Evolutionary conservation across 2,797 vertebrate genomes (phyloP), one percentile per base, ranked within the genome.

Genomic region (Siniperca obscura): DNA sequence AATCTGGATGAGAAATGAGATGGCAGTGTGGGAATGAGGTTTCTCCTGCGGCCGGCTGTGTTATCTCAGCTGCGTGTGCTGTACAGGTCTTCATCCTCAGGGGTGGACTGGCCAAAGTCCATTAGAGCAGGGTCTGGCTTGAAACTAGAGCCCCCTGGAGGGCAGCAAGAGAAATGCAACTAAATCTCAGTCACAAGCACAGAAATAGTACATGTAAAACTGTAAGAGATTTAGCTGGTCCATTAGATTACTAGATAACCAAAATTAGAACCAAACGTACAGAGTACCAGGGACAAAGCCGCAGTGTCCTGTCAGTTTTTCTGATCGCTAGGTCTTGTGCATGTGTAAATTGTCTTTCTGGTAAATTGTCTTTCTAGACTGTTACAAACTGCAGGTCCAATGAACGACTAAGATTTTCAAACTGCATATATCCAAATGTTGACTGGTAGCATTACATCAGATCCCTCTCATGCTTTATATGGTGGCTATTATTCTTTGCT

Each of bases 21-120:
- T 61, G 87, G 84, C 62, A 78, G 83, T 50, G 90, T 66, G 81
- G 83, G 78, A 83, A 78, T 19, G 68, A 76, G 62, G 10, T 61
- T 52, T 68, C 19, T 87, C 48, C 70, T 52, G 74, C 11, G 19
- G 65, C 38, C 2, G 22, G 16, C 46, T 38, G 59, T 38, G 38
- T 61, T 38, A 13, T 95, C 90, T 97, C 92, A 98, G 94, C 95
- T 97, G 91, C 97, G 96, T 48, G 96, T 98, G 92, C 95, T 98
- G 93, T 98, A 98, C 95, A 98, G 91, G 92, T 98, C 97, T 87
- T 90, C 91, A 74, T 98, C 98, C 91, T 98, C 97, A 0, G 97
- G 96, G 92, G 66, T 95, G 80, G 97, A 96, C 86, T 98, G 97
- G 46, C 97, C 94, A 1, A 92, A 95, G 81, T 95, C 93, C 93